These are phyloP conservation scores for Diphyllodes magnificus DNA, from an alignment of 2,113 vertebrate species.

Conservation along the genomic window DNA sequence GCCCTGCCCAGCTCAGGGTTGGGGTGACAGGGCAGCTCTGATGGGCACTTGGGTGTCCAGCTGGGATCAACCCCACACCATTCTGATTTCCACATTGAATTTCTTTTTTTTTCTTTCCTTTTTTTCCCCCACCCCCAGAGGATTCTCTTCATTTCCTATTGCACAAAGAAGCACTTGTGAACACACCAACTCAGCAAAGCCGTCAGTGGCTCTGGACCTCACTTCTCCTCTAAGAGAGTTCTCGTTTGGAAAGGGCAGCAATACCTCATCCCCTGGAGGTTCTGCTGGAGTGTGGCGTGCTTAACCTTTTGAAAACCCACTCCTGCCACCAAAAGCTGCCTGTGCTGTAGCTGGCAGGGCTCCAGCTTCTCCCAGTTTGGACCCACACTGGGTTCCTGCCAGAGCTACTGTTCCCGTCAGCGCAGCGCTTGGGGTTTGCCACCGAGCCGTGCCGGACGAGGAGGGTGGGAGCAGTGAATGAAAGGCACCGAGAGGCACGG, in stretches of 20 bases:
- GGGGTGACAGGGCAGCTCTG: background rate
- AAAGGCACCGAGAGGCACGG: background rate
- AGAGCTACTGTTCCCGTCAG: background rate
- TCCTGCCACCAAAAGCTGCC: background rate
- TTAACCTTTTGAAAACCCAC: background rate
- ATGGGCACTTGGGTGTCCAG: background rate
- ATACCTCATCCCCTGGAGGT: background rate
- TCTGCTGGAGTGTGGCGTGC: background rate
- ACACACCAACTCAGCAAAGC: background rate
- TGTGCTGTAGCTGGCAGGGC: background rate
- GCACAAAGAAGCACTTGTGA: background rate
- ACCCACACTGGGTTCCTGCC: background rate
- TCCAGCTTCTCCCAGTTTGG: background rate
- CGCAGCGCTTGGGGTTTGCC: background rate
- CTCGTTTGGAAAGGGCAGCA: background rate
- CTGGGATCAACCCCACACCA: background rate
- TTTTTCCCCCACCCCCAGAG: accelerated
- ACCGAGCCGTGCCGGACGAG: accelerated
- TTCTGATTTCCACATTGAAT: background rate
- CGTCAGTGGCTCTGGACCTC: background rate
- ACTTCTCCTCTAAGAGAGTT: background rate
- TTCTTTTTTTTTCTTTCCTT: background rate
- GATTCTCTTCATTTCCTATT: background rate
- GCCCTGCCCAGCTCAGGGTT: background rate
- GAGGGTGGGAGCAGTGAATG: background rate